Evolutionary conservation across 2,888 invertebrate species (phyloP).

Genomic region (Melolontha melolontha): DNA sequence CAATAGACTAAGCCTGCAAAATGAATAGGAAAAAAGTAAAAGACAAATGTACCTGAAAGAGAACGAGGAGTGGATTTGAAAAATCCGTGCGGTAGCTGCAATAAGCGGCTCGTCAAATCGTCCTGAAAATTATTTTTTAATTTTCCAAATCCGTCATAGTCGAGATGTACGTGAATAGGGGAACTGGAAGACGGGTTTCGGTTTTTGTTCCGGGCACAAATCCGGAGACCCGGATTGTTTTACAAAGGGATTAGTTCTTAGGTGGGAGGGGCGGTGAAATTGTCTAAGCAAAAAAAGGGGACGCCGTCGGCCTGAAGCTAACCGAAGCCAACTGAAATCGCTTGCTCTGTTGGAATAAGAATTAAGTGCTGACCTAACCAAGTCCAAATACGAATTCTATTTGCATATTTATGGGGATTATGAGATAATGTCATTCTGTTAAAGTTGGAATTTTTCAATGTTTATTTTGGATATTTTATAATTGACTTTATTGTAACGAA

Average conservation of each 20-base stretch:
- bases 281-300: conserved; percentile 4
- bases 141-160: conserved; percentile 13
- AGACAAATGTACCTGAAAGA: too few relatives aligned
- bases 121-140: conserved; percentile 34
- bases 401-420: conserved; percentile 34
- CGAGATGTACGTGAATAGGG: neutral
- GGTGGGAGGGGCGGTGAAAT: conserved; percentile 2
- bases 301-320: neutral
- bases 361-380: conserved; percentile 33
- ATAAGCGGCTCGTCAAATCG: conserved; percentile 25
- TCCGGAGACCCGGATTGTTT: conserved; percentile 29
- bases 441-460: neutral
- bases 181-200: conserved; percentile 6
- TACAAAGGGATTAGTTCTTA: conserved; percentile 37
- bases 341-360: conserved; percentile 17
- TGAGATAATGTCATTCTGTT: neutral
- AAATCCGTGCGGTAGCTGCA: neutral
- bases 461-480: neutral
- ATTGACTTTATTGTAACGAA: too few relatives aligned
- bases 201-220: conserved; percentile 27
- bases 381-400: conserved; percentile 3
- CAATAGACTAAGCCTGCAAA: too few relatives aligned
- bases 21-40: too few relatives aligned
- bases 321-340: conserved; percentile 22
- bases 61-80: too few relatives aligned